Conservation (phyloP, 2,113 vertebrate genomes). For the Tamias sibiricus region DNA sequence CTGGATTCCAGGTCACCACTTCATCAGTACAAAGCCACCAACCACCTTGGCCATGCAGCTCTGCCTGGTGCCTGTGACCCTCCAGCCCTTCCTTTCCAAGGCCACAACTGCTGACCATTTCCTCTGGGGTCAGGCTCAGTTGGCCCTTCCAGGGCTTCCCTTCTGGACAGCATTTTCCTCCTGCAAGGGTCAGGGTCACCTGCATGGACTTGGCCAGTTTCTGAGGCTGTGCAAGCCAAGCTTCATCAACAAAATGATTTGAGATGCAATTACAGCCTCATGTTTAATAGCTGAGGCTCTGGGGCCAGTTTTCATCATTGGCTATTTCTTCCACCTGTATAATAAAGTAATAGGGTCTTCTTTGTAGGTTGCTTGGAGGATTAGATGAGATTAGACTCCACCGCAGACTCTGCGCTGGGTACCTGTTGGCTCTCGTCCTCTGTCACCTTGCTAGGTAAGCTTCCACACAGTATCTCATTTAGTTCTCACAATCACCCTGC, state of each 20-base stretch:
- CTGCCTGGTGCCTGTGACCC: conserved; percentile 51
- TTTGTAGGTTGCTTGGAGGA: neutral
- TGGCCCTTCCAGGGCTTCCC: neutral
- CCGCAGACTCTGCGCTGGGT: neutral
- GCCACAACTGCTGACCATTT: conserved; percentile 60
- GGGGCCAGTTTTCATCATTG: neutral
- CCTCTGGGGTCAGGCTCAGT: conserved; percentile 37
- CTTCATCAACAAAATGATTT: neutral
- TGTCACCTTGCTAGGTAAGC: neutral
- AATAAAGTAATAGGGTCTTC: neutral
- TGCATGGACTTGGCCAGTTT: neutral
- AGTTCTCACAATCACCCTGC: neutral
- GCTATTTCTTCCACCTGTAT: neutral
- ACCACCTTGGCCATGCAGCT: conserved; percentile 62
- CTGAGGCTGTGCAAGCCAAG: neutral
- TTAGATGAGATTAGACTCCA: neutral
- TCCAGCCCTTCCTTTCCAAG: conserved; percentile 57
- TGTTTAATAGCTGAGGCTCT: neutral
- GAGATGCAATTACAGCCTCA: neutral
- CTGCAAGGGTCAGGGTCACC: neutral
- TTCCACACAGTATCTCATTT: neutral
- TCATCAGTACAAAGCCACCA: conserved; percentile 69
- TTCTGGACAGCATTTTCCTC: neutral
- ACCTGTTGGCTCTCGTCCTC: neutral
- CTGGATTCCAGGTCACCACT: conserved; percentile 74